phyloP scores from a whole-genome alignment of 2,888 invertebrate genomes.

The Rhabditophanes sp. region DNA sequence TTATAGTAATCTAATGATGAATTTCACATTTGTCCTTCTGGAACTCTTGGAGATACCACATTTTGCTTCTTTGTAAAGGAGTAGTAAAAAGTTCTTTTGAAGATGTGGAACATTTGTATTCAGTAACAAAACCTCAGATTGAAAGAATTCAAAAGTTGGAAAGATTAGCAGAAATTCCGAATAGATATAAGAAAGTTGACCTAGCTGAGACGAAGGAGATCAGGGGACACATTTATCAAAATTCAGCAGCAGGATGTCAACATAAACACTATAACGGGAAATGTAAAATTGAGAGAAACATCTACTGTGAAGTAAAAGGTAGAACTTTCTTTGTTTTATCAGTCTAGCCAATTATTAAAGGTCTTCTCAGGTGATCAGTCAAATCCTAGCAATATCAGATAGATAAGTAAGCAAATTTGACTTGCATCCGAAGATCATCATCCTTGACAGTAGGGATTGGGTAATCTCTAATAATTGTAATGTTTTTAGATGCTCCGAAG shows the following conservation, averaged over 20 bases:
- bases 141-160: constrained; percentile 60
- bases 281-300: constrained; percentile 51
- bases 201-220: constrained; percentile 64
- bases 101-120: constrained; percentile 44
- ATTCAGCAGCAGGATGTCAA: constrained; percentile 9
- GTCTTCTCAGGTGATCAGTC: constrained; percentile 51
- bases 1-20: constrained; percentile 49
- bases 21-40: constrained; percentile 5
- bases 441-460: too few relatives aligned
- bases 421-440: too few relatives aligned
- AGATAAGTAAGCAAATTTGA: too few relatives aligned
- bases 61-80: constrained; percentile 2
- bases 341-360: constrained; percentile 88
- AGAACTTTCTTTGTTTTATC: constrained; percentile 76
- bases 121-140: constrained; percentile 67
- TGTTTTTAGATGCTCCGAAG: too few relatives aligned
- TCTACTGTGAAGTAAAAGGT: constrained; percentile 74
- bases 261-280: constrained; percentile 49
- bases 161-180: constrained; percentile 60
- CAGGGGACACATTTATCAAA: constrained; percentile 57
- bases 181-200: constrained; percentile 66
- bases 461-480: too few relatives aligned
- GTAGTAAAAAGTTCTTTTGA: constrained; percentile 4
- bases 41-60: constrained; percentile 4
- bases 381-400: too few relatives aligned